Conservation (phyloP, 2,797 vertebrate genomes). For the Bothrops alternatus region DNA sequence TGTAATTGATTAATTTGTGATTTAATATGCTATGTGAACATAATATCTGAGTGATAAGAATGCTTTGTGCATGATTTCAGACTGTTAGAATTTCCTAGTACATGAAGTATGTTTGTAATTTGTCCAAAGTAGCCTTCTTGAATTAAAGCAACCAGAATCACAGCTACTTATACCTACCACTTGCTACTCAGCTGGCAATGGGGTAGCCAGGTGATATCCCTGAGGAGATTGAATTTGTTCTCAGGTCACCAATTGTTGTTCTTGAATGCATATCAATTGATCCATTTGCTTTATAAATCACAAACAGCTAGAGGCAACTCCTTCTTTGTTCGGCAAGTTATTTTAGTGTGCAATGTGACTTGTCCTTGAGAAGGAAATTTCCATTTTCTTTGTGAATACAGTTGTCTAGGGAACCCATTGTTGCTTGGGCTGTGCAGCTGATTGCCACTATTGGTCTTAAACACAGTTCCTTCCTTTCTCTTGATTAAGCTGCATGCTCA, state of each 20-base stretch:
- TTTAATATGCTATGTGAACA: background rate
- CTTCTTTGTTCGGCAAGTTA: background rate
- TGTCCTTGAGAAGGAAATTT: conserved; percentile 18
- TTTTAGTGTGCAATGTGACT: background rate
- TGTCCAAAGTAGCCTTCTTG: background rate
- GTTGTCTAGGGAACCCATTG: conserved; percentile 33
- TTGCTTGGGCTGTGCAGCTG: conserved; percentile 1
- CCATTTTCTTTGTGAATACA: conserved; percentile 16
- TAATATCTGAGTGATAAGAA: background rate
- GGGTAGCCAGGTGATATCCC: background rate
- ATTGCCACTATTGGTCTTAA: background rate
- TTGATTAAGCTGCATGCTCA: background rate
- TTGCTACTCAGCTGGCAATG: background rate
- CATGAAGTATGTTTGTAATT: background rate
- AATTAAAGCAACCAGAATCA: background rate
- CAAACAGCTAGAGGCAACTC: background rate
- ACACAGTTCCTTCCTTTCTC: background rate
- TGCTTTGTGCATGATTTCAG: background rate
- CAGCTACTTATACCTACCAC: background rate
- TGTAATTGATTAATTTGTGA: background rate
- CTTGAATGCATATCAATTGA: background rate
- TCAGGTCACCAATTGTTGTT: background rate
- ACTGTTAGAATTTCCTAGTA: background rate
- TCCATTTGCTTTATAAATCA: background rate
- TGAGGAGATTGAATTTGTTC: background rate